Base-by-base conservation (phyloP, 2,113 vertebrate species). In the Coturnix japonica region DNA sequence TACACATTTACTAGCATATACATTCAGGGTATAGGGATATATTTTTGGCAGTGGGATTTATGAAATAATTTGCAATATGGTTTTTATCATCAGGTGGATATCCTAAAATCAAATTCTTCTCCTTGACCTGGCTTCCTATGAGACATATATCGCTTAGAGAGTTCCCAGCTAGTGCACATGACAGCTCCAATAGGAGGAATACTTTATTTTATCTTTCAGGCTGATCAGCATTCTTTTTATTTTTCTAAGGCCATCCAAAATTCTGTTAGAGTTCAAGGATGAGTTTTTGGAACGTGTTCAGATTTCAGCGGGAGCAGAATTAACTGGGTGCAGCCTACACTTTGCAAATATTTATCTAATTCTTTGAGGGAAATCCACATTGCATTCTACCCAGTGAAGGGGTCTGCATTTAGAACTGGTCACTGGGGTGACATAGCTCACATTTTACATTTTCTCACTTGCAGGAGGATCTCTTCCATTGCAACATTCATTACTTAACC, bases 11-110 rank as follows among this genome's bases (percentile, higher is more conserved):
- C 87, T 87, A 75, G 51, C 33, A 59, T 25, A 60, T 53, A 43
- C 64, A 64, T 60, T 35, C 35, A 35, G 46, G 47, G 64, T 75
- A 43, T 26, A 1, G 16, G 25, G 35, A 85, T 81, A 51, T 65
- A 64, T 56, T 88, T 95, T 95, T 95, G 88, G 60, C 82, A 74
- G 57, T 39, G 33, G 51, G 31, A 67, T 92, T 90, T 94, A 82
- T 30, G 60, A 91, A 94, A 82, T 19, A 76, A 87, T 82, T 83
- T 91, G 56, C 93, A 93, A 28, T 90, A 71, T 77, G 79, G 4
- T 88, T 94, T 94, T 93, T 83, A 91, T 91, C 85, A 95, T 90
- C 78, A 93, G 75, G 60, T 88, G 91, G 56, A 87, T 93, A 90
- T 60, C 57, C 75, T 80, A 72, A 85, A 85, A 95, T 77, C 72